Percentiles rank a stretch among this genome's conserved stretches.
Conservation (phyloP, 2,113 vertebrate species). For the Condylura cristata region DNA sequence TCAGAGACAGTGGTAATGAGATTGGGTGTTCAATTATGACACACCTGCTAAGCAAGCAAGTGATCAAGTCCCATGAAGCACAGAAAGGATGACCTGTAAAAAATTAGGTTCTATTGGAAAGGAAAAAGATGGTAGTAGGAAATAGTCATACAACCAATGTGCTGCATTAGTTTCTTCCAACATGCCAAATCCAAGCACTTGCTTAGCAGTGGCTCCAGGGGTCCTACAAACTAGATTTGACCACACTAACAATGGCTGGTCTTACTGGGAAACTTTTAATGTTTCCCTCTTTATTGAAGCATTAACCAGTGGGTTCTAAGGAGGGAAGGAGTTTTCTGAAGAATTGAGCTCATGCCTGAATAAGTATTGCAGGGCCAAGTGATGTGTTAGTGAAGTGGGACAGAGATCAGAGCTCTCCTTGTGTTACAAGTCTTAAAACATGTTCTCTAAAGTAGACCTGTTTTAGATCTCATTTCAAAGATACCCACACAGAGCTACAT, state of each 20-base stretch:
- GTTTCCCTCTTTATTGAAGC: neutral
- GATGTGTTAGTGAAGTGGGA: neutral
- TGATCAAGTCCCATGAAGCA: neutral
- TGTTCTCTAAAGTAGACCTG: neutral
- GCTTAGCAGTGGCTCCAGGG: neutral
- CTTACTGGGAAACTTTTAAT: too few species aligned
- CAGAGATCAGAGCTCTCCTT: neutral
- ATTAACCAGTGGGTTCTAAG: neutral
- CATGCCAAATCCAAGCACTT: neutral
- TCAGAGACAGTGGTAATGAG: neutral
- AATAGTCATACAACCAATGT: neutral
- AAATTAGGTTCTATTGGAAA: neutral
- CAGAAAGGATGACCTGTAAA: neutral
- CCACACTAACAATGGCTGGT: too few species aligned
- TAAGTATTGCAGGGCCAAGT: neutral
- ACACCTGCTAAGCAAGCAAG: neutral
- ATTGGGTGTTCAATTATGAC: neutral
- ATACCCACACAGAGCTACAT: neutral
- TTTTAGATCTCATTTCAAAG: slow-evolving; percentile 50
- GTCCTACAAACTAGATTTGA: neutral
- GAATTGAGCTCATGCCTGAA: neutral
- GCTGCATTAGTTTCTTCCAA: neutral
- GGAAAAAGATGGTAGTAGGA: neutral
- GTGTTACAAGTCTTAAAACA: neutral
- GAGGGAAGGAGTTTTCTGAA: neutral